Evolutionary conservation across 1,140 invertebrate genomes (phyloP).

Genomic region (Grapholita molesta): DNA sequence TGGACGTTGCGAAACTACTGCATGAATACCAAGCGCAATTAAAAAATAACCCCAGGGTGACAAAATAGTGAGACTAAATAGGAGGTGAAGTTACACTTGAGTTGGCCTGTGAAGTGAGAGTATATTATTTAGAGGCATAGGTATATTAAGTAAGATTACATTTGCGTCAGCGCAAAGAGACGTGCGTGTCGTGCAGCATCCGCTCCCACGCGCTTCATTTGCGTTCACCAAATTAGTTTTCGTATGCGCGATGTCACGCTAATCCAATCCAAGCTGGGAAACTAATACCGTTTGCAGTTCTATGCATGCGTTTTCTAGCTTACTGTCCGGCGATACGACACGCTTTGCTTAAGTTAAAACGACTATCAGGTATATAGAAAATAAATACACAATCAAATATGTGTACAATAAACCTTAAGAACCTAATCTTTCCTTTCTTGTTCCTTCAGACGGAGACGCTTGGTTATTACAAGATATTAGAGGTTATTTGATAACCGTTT

Average conservation of each 20-base stretch:
- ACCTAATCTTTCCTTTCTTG: no score
- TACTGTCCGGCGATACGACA: not conserved
- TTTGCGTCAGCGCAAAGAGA: not conserved
- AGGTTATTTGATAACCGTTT: no score
- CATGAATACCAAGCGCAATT: no score
- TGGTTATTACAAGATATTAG: no score
- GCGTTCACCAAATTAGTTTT: slow-evolving; percentile 15
- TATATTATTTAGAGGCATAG: not conserved
- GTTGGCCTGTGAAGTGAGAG: not conserved
- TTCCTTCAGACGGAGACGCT: no score
- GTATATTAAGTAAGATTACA: slow-evolving; percentile 7
- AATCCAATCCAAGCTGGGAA: not conserved
- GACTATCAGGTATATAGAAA: no score
- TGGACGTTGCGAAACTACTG: no score
- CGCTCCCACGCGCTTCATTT: slow-evolving; percentile 12
- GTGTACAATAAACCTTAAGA: no score
- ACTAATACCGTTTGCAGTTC: not conserved
- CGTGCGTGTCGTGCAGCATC: slow-evolving; percentile 4
- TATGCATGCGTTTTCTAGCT: not conserved
- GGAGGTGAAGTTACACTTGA: not conserved
- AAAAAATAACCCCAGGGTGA: not conserved
- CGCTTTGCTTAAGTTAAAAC: no score
- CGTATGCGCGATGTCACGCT: slow-evolving; percentile 1
- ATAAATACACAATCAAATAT: no score
- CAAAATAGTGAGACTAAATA: not conserved